Conservation (phyloP, 2,113 vertebrate genomes). For the Dasyurus viverrinus region DNA sequence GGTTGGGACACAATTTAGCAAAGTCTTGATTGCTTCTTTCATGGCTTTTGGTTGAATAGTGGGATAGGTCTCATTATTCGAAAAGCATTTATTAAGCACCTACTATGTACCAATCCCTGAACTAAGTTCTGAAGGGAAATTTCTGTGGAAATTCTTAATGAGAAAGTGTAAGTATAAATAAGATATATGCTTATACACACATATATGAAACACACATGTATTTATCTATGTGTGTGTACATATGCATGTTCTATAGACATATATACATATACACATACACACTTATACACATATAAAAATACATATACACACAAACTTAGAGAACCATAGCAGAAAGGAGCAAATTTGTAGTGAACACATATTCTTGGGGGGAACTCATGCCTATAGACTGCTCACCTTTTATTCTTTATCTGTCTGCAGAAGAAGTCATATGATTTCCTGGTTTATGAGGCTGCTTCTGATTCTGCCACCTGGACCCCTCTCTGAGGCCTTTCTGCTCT, state of each 20-base stretch:
- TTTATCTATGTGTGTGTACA: no score
- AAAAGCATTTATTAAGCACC: background rate
- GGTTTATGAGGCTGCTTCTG: background rate
- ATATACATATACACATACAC: background rate
- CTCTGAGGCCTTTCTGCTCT: background rate
- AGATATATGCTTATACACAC: background rate
- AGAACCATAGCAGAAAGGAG: background rate
- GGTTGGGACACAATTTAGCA: background rate
- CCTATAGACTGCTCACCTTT: background rate
- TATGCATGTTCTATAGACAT: no score
- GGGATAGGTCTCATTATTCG: background rate
- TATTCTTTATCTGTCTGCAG: background rate
- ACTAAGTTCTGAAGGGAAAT: background rate
- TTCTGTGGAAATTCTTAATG: background rate
- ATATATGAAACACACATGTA: background rate
- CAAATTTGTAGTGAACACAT: background rate
- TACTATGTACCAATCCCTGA: background rate
- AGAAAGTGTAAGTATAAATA: background rate
- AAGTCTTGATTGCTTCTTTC: background rate
- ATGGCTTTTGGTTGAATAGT: background rate
- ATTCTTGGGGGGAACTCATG: background rate
- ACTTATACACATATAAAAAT: background rate
- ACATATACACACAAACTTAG: background rate
- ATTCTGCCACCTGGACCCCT: background rate
- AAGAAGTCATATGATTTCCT: background rate